Evolutionary conservation across 2,888 invertebrate species (phyloP), one percentile per base, ranked within the genome.

Genomic region (Bedellia somnulentella): DNA sequence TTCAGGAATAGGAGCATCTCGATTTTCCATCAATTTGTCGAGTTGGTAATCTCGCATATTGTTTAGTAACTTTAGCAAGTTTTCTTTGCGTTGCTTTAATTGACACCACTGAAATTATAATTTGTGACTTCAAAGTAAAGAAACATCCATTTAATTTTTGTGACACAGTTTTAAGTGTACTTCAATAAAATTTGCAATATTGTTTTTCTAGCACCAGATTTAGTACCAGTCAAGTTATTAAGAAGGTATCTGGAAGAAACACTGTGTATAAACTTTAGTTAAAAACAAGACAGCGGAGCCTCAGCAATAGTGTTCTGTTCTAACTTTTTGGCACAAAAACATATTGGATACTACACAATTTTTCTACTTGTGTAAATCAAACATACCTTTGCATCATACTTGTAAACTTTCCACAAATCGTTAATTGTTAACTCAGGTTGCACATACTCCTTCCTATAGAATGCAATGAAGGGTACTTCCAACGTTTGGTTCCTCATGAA

Each of bases 381-480:
- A 8, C 40, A 41, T 52, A 86, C 87, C 79, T 93, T 93, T 30
- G 92, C 93, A 57, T 98, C 97, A 57, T 81, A 93, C 49, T 90
- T 89, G 68, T 94, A 98, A n/a, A 99, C 89, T 55, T 90, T 93
- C 99, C 99, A 99, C 16, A 99, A 70, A 53, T 99, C 98, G 46
- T 93, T 93, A 30, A 96, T 93, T 42, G 86, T 91, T 13, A 99
- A 68, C 49, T 97, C 96, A 0, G 95, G 94, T 47, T 92, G 88
- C 0, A 98, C 93, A 46, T 95, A 95, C 59, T 99, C 99, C 60
- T 99, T 99, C 15, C 98, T 83, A 57, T 99, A 99, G 64, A 96
- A 97, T 0, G 95, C 94, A 45, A 99, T 99, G 60, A 99, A 99
- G 0, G 99, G 98, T 24, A 98, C 96, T 73, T 99, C 98, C 40